phyloP scores from a whole-genome alignment of 2,113 vertebrate genomes.

The Eurystomus gularis region DNA sequence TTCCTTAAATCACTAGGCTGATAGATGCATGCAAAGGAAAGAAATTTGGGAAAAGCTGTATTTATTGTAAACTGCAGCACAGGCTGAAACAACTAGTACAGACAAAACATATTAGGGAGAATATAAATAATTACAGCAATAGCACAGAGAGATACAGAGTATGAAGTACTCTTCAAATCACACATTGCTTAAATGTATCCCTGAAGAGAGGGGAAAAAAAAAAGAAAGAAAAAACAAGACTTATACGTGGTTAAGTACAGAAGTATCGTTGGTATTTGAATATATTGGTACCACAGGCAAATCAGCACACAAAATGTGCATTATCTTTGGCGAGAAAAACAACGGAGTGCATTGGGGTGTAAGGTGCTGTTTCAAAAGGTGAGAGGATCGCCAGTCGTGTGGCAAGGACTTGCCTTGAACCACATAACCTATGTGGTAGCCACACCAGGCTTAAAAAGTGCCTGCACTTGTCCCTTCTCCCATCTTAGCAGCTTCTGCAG shows the following conservation, averaged over 20 bases:
- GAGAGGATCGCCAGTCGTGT: background rate
- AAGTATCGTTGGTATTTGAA: background rate
- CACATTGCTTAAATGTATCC: background rate
- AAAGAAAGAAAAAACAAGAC: background rate
- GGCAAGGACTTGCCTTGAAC: background rate
- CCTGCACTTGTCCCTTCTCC: background rate
- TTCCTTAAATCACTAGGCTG: slow-evolving; percentile 99
- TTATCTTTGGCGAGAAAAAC: background rate
- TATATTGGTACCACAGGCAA: background rate
- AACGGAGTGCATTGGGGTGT: accelerated
- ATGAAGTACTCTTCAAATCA: background rate
- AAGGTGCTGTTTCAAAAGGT: background rate
- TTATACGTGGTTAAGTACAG: background rate
- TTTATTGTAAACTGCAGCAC: slow-evolving; percentile 49
- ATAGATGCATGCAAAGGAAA: slow-evolving; percentile 82
- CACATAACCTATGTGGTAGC: background rate
- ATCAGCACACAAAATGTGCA: background rate
- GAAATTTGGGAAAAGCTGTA: slow-evolving; percentile 66
- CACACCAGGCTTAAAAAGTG: background rate
- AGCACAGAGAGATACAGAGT: background rate
- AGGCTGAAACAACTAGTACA: background rate
- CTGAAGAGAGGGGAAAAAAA: background rate
- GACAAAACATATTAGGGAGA: background rate
- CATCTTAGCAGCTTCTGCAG: background rate
- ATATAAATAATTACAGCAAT: background rate